Evolutionary conservation across 2,797 vertebrate genomes (phyloP).

Genomic region (Hoplostethus mediterraneus): DNA sequence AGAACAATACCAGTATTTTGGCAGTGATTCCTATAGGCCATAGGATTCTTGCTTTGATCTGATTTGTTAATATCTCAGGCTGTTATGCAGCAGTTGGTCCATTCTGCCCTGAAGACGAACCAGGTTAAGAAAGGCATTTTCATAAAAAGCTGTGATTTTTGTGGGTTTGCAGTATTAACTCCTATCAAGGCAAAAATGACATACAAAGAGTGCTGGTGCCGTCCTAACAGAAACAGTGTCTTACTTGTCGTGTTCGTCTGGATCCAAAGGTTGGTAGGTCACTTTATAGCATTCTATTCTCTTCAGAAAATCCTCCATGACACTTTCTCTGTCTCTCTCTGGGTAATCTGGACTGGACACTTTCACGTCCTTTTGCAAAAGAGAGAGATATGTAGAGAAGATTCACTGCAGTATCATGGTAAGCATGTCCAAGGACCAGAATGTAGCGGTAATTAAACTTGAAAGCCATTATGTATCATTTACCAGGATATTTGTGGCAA

Average conservation of each 20-base stretch:
- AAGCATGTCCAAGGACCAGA: background rate
- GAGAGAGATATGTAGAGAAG: conserved; percentile 23
- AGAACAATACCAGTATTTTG: background rate
- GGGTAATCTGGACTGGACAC: conserved; percentile 98
- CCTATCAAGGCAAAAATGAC: background rate
- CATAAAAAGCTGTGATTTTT: background rate
- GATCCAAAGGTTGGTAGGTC: conserved; percentile 94
- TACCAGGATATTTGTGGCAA: conserved; percentile 98
- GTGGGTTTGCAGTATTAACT: background rate
- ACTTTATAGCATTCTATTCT: conserved; percentile 99
- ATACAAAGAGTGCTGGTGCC: background rate
- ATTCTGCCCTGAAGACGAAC: too few species aligned
- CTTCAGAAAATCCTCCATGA: conserved; percentile 98
- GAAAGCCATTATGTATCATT: conserved; percentile 42
- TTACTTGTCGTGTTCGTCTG: conserved; percentile 94
- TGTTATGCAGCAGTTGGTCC: too few species aligned
- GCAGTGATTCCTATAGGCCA: background rate
- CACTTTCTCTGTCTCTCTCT: conserved; percentile 91
- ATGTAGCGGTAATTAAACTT: background rate
- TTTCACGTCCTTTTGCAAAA: conserved; percentile 91
- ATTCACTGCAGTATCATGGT: background rate
- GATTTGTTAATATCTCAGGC: too few species aligned
- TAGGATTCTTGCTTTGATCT: background rate
- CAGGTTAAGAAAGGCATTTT: background rate
- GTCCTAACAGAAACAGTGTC: conserved; percentile 31